Percentiles rank a stretch among this genome's conserved stretches.
phyloP scores from a whole-genome alignment of 1,140 invertebrate genomes.

The Metopolophium dirhodum region DNA sequence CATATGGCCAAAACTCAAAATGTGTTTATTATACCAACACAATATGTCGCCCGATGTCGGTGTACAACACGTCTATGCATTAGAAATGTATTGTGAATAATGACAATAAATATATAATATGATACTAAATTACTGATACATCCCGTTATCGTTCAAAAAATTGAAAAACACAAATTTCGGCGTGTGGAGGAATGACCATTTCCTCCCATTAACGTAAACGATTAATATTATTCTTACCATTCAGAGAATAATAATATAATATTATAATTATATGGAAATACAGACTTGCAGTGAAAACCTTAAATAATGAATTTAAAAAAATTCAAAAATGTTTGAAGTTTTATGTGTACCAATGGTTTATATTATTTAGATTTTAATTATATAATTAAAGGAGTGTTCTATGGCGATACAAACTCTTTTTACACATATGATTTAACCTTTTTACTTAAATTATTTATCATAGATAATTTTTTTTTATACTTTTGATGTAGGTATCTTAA shows the following conservation, averaged over 20 bases:
- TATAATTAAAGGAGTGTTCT: too few species aligned
- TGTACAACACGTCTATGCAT: neutral
- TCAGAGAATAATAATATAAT: neutral
- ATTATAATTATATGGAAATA: neutral
- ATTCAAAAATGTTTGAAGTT: too few species aligned
- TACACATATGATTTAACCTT: too few species aligned
- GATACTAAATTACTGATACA: neutral
- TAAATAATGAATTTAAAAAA: too few species aligned
- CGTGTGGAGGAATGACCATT: neutral
- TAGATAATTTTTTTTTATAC: too few species aligned
- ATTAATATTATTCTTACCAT: neutral
- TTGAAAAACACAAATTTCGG: neutral
- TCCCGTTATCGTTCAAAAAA: neutral
- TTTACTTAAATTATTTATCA: too few species aligned
- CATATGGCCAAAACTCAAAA: neutral
- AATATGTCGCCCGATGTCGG: neutral
- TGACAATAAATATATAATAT: neutral
- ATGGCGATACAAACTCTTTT: too few species aligned
- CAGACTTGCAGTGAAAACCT: neutral
- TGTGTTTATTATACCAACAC: neutral
- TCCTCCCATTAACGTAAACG: neutral
- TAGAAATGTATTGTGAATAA: neutral
- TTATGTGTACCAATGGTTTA: too few species aligned
- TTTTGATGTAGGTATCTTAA: too few species aligned
- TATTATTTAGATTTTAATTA: too few species aligned